Percentiles rank a stretch among this genome's conserved stretches.
Evolutionary conservation across 2,888 invertebrate genomes (phyloP).

Genomic region (Dolomedes plantarius): DNA sequence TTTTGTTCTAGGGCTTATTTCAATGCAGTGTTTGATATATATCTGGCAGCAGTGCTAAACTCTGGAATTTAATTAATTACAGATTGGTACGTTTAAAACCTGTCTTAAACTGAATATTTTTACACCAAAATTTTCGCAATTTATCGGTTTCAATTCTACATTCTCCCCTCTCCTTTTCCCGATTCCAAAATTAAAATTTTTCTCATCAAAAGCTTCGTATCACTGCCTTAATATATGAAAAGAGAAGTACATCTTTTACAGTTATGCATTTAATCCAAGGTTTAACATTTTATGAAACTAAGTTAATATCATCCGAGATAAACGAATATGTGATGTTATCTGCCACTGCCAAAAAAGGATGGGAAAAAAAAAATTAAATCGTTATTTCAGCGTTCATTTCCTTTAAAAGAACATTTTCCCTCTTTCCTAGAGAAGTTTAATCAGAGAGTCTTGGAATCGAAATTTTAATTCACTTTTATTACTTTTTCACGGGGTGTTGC

Average conservation of each 20-base stretch:
- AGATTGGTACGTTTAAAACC: too few species aligned
- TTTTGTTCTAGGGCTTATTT: too few species aligned
- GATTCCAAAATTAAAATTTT: not conserved
- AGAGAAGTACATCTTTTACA: not conserved
- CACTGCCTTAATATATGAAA: not conserved
- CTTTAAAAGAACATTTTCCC: not conserved
- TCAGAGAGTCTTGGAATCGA: slow-evolving; percentile 9
- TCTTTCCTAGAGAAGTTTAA: not conserved
- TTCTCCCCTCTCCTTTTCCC: not conserved
- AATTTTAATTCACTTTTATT: slow-evolving; percentile 18
- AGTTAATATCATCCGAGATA: slow-evolving; percentile 7
- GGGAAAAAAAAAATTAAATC: slow-evolving; percentile 7
- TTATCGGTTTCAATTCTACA: not conserved
- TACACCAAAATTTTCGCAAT: not conserved
- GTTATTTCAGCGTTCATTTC: slow-evolving; percentile 18
- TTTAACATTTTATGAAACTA: slow-evolving; percentile 11
- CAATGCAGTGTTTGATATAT: too few species aligned
- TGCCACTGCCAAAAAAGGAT: not conserved
- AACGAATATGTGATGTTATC: slow-evolving; percentile 10
- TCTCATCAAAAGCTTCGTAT: not conserved
- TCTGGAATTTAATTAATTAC: too few species aligned
- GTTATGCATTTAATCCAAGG: slow-evolving; percentile 10
- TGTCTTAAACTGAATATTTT: not conserved
- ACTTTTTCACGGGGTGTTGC: slow-evolving; percentile 16
- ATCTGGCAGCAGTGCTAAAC: too few species aligned